Evolutionary conservation across 2,113 vertebrate species (phyloP).

Genomic region (Myiozetetes cayanensis): DNA sequence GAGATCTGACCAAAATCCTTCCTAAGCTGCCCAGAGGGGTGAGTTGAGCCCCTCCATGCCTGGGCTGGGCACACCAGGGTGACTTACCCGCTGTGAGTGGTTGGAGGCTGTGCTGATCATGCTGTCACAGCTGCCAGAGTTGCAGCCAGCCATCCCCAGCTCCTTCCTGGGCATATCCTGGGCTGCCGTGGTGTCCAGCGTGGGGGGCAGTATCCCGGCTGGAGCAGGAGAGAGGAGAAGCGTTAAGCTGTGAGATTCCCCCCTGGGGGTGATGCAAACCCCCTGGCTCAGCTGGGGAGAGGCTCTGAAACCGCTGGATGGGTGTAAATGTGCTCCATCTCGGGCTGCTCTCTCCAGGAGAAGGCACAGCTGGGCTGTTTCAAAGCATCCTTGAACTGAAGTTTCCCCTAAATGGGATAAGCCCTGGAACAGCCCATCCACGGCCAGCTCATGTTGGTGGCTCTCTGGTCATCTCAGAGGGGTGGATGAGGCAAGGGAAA

Average conservation of each 20-base stretch:
- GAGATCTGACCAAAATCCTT: neutral
- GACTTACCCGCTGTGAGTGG: constrained; percentile 80
- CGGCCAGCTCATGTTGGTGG: fast-evolving
- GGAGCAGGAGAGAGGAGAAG: neutral
- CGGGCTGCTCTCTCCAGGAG: neutral
- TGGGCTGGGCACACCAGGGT: neutral
- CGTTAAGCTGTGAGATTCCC: neutral
- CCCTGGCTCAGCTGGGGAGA: fast-evolving
- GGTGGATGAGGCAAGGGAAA: neutral
- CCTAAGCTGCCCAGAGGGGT: fast-evolving
- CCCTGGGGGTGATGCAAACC: fast-evolving
- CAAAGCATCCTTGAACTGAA: neutral
- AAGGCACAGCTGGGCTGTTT: neutral
- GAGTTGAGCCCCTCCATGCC: neutral
- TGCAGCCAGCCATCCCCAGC: constrained; percentile 73
- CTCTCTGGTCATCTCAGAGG: neutral
- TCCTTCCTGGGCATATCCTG: constrained; percentile 83
- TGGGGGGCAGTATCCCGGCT: neutral
- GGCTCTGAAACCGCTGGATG: neutral
- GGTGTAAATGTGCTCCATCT: fast-evolving
- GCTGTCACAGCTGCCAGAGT: constrained; percentile 83
- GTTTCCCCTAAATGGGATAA: neutral
- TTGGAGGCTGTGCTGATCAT: constrained; percentile 79
- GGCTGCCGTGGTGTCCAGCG: neutral
- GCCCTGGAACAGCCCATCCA: neutral